Conservation (phyloP, 2,797 vertebrate species). For the Anas flavirostris region DNA sequence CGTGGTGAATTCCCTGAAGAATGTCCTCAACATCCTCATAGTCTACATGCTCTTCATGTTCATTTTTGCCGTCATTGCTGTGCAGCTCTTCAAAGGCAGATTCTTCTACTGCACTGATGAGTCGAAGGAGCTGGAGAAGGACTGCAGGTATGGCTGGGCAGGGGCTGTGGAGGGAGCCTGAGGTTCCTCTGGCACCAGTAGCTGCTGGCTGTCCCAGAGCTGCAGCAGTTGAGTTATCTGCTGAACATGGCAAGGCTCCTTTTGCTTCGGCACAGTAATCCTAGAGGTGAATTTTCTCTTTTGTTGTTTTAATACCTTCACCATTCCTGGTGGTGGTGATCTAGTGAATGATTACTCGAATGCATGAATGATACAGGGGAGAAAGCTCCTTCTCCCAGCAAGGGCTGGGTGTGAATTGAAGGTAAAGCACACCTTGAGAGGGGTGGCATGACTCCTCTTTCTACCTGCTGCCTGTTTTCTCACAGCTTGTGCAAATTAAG, state of each 20-base stretch:
- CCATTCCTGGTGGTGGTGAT: neutral
- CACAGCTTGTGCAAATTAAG: neutral
- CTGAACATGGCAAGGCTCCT: neutral
- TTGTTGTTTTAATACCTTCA: neutral
- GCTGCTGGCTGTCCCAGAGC: neutral
- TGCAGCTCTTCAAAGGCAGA: conserved; percentile 97
- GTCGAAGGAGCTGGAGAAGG: conserved; percentile 93
- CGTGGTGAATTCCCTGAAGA: conserved; percentile 97
- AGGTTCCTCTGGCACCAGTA: neutral
- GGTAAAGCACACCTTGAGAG: neutral
- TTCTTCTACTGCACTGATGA: conserved; percentile 98
- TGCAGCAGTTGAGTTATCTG: neutral
- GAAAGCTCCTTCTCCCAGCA: neutral
- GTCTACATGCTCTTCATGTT: conserved; percentile 99
- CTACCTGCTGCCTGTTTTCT: neutral
- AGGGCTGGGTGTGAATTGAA: neutral
- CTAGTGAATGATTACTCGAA: neutral
- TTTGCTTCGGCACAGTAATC: neutral
- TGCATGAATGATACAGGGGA: neutral
- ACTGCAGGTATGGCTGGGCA: conserved; percentile 86
- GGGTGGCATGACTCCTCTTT: neutral
- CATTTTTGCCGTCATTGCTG: conserved; percentile 98
- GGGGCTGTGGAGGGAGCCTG: accelerated
- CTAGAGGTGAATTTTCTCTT: neutral
- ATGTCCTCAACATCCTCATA: conserved; percentile 96